Base-by-base conservation (phyloP, 2,113 vertebrate genomes). In the Cricetomys ansorgei region DNA sequence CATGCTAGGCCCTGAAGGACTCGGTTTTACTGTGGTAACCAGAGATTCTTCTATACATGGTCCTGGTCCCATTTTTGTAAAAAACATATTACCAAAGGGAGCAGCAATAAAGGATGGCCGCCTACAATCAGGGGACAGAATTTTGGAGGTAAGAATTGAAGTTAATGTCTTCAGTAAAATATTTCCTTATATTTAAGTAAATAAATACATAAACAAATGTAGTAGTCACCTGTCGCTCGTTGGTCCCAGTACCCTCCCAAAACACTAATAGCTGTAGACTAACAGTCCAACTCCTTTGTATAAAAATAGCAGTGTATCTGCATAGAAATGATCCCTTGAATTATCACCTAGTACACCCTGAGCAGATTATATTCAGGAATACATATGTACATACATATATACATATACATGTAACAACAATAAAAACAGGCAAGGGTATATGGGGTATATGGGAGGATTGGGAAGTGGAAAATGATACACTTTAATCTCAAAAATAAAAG, bases 11-110 rank as follows among this genome's bases (percentile, higher is more conserved):
- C 98, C 99, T 10, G 99, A 99, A 97, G 99, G 99, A 79, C 99
- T 99, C 93, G 99, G 99, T 65, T 99, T 99, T 97, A 99, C 99
- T 1, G 99, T 99, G 8, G 99, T 99, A 92, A 99, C 99, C 92
- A 99, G 99, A 98, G 99, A 99, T 92, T 99, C 99, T 77, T 99
- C 99, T 53, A 98, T 99, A 12, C 99, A 99, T 0, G 99, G 99
- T 27, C 99, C 99, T 1, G 99, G 99, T 57, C 99, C 99, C 0
- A 99, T 99, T 98, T 99, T 99, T 48, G 99, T 99, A 89, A 99
- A 99, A 98, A 99, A 99, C 97, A 99, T 99, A 98, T 98, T 99
- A 43, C 99, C 99, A 29, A 99, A 99, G 73, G 99, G 99, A 96
- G 99, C 99, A 79, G 99, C 99, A 70, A 98, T 99, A 93, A 99